A percentile compares a stretch with the other conserved stretches of the same genome.
Conservation (phyloP, 2,888 invertebrate species). For the Sturmia bella region DNA sequence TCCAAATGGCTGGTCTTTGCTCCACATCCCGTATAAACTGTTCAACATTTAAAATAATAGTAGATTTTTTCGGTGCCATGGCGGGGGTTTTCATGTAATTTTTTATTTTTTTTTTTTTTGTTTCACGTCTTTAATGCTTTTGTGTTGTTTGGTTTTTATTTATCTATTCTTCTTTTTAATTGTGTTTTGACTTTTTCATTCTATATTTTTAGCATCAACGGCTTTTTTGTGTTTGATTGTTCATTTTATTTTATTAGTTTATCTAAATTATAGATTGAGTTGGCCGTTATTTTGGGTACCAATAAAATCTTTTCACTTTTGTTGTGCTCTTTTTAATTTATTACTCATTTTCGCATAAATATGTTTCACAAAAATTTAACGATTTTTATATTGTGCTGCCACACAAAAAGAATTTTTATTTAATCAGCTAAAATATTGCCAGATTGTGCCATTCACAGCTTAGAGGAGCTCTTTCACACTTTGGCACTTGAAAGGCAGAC, state of each 20-base stretch:
- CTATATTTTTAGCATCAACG: neutral
- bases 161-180: neutral
- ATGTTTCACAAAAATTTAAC: no score
- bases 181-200: neutral
- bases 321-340: slow-evolving; percentile 8
- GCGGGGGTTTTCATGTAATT: neutral
- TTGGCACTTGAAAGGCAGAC: no score
- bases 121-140: neutral
- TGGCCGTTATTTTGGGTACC: neutral
- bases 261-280: neutral
- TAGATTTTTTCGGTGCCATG: slow-evolving; percentile 81
- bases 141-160: neutral
- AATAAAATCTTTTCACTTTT: neutral
- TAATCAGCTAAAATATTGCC: no score
- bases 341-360: neutral
- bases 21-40: slow-evolving; percentile 81
- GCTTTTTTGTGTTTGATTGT: slow-evolving; percentile 10
- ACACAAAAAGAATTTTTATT: neutral
- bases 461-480: no score
- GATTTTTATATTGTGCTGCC: neutral
- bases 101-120: neutral
- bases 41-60: slow-evolving; percentile 81
- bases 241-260: neutral
- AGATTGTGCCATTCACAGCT: no score
- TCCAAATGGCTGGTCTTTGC: slow-evolving; percentile 82